phyloP scores from a whole-genome alignment of 2,888 invertebrate genomes.

The Blera fallax region DNA sequence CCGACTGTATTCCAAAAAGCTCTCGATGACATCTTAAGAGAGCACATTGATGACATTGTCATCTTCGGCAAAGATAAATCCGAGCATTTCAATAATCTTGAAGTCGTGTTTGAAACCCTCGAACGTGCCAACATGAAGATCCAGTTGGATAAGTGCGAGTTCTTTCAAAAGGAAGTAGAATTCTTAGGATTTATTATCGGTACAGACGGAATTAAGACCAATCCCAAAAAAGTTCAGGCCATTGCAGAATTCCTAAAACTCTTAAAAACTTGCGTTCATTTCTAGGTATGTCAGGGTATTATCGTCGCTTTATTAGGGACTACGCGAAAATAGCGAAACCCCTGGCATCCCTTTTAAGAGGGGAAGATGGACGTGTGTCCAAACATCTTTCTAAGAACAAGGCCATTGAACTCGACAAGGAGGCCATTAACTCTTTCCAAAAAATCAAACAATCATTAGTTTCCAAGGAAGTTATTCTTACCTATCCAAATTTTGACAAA shows the following conservation, averaged over 20 bases:
- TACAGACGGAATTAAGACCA: slow-evolving; percentile 38
- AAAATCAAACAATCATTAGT: slow-evolving; percentile 31
- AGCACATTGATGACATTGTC: slow-evolving; percentile 26
- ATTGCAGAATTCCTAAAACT: slow-evolving; percentile 40
- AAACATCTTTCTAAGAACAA: slow-evolving; percentile 35
- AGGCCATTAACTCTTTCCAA: slow-evolving; percentile 26
- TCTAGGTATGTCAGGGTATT: slow-evolving; percentile 47
- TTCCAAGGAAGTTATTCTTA: slow-evolving; percentile 42
- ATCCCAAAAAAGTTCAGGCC: slow-evolving; percentile 42
- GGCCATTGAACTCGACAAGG: slow-evolving; percentile 7
- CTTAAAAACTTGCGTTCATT: slow-evolving; percentile 41
- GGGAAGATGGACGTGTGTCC: slow-evolving; percentile 41
- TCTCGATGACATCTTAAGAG: slow-evolving; percentile 17
- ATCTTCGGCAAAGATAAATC: slow-evolving; percentile 16
- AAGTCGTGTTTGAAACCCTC: neutral
- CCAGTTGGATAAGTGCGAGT: slow-evolving; percentile 18
- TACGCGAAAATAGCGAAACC: slow-evolving; percentile 29
- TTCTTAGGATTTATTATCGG: slow-evolving; percentile 46
- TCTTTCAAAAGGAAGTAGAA: slow-evolving; percentile 19
- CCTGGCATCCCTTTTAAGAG: slow-evolving; percentile 26
- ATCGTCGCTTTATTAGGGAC: slow-evolving; percentile 32
- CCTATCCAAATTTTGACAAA: too few species aligned
- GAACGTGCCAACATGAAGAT: neutral
- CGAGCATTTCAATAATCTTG: neutral
- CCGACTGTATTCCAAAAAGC: slow-evolving; percentile 16